Evolutionary conservation across 2,113 vertebrate genomes (phyloP), one percentile per base, ranked within the genome.

Genomic region (Halcyon senegalensis): DNA sequence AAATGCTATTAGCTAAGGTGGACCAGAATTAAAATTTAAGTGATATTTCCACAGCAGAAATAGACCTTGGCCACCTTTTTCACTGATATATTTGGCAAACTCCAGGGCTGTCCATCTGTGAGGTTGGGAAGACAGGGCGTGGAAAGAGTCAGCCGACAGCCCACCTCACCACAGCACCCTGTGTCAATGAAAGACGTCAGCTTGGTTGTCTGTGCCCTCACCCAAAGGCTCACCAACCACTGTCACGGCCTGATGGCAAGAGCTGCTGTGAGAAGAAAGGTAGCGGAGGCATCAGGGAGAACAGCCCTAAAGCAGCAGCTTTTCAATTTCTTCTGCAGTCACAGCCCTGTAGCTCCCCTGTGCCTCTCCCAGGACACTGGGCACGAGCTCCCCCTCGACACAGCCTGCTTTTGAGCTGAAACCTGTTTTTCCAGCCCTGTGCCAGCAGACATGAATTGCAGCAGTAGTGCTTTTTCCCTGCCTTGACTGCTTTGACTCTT

Each of bases 341-440:
- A 50, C 44, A 59, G 50, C 17, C 50, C 51, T 7, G 7, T 20
- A 37, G 68, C 12, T 64, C 41, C 4, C n/a, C 43, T 59, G 14
- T 51, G 43, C 7, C 25, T 19, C 35, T 70, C 51, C 10, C 10
- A 81, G n/a, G 50, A 11, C 3, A 3, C 7, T 0, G 1, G 13
- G 16, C 23, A 78, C 0, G 1, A 68, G 5, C 4, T 76, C 5
- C 14, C 3, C 3, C 1, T 0, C 1, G 1, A 9, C 0, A 0
- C 27, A 80, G 19, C 10, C 16, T 1, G 2, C 11, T 17, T 83
- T 15, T 1, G 8, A 44, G 17, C 13, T 64, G 23, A 81, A 94
- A 16, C 13, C 12, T 63, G 19, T 14, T 59, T 80, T 81, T 60
- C n/a, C 46, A 68, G 23, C 31, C 20, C 16, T 83, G 63, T 85